Conservation (phyloP, 2,113 vertebrate species). For the Gobius niger region DNA sequence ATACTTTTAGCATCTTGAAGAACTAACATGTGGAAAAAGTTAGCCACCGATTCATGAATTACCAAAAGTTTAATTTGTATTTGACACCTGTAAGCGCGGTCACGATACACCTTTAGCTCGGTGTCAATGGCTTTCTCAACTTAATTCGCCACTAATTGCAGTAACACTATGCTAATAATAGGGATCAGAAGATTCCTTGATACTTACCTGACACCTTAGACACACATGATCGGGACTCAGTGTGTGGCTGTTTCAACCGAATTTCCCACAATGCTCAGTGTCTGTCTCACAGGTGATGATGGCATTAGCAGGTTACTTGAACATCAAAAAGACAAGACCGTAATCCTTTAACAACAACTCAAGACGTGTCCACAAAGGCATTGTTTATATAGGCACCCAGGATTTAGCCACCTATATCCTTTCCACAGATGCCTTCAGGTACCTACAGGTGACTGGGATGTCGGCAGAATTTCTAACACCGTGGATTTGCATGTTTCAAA, state of each 20-base stretch:
- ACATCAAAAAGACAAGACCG: constrained; percentile 81
- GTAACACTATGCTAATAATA: constrained; percentile 55
- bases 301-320: constrained; percentile 72
- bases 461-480: constrained; percentile 76
- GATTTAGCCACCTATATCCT: constrained; percentile 80
- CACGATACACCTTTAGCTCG: constrained; percentile 20
- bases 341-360: constrained; percentile 72
- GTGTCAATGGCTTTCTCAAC: constrained; percentile 43
- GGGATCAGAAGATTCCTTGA: constrained; percentile 33
- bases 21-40: constrained; percentile 6
- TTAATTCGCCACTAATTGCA: constrained; percentile 52
- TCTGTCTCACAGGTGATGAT: constrained; percentile 64
- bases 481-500: constrained; percentile 33
- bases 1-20: neutral
- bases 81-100: constrained; percentile 27
- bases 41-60: neutral
- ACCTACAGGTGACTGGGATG: constrained; percentile 64
- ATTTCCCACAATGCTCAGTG: constrained; percentile 56
- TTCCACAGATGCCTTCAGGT: constrained; percentile 69
- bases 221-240: constrained; percentile 14
- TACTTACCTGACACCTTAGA: constrained; percentile 44
- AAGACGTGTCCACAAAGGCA: constrained; percentile 77
- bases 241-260: constrained; percentile 36
- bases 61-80: constrained; percentile 27
- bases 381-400: constrained; percentile 79